Percentiles rank a stretch among this genome's conserved stretches.
These are phyloP conservation scores for Megamerina dolium DNA, from an alignment of 2,888 invertebrate species.

Conservation along the genomic window DNA sequence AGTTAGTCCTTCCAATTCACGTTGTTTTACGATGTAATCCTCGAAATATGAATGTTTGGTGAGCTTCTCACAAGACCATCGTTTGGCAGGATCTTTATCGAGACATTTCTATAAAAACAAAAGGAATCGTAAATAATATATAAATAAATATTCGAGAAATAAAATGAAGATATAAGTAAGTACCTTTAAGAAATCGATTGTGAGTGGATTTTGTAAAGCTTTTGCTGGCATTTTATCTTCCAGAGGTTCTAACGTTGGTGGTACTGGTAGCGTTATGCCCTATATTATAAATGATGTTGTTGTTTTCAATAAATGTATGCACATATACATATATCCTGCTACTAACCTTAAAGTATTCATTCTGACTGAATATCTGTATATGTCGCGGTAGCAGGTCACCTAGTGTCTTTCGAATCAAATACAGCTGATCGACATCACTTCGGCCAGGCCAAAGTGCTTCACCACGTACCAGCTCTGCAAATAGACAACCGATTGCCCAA, in stretches of 20 bases:
- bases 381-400: conserved; percentile 92
- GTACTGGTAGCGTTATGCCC: conserved; percentile 88
- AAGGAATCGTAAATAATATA: neutral
- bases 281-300: conserved; percentile 46
- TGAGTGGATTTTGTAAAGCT: conserved; percentile 58
- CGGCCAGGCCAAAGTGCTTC: conserved; percentile 98
- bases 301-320: no score
- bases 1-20: conserved; percentile 53
- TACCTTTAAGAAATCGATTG: conserved; percentile 84
- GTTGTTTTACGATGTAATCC: conserved; percentile 76
- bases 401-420: conserved; percentile 88
- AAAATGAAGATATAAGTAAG: neutral
- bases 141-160: neutral
- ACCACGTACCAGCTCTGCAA: conserved; percentile 79
- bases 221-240: conserved; percentile 79
- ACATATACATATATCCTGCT: neutral
- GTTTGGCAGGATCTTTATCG: conserved; percentile 85
- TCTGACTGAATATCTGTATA: conserved; percentile 91
- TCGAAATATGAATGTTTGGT: conserved; percentile 88
- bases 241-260: conserved; percentile 76
- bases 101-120: conserved; percentile 73
- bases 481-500: conserved; percentile 95
- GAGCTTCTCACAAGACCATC: conserved; percentile 89
- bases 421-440: conserved; percentile 96
- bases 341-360: conserved; percentile 72